Evolutionary conservation across 1,140 invertebrate species (phyloP).

Genomic region (Olivierus martensii): DNA sequence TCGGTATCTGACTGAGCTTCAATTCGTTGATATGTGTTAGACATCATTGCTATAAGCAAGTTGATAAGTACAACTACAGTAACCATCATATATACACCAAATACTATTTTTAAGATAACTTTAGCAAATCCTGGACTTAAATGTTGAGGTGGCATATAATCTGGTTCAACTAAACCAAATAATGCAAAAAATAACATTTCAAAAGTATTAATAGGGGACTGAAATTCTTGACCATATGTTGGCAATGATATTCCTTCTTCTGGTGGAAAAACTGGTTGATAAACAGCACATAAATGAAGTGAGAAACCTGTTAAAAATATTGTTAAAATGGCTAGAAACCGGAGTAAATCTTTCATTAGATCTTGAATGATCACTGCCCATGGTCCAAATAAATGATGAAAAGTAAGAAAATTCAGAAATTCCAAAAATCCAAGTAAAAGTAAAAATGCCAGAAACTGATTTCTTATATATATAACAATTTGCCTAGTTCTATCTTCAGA

Average conservation of each 20-base stretch:
- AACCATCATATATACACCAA: conserved; percentile 93
- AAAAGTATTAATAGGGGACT: conserved; percentile 76
- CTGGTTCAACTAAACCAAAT: conserved; percentile 88
- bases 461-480: conserved; percentile 61
- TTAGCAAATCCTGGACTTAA: conserved; percentile 37
- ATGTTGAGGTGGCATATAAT: conserved; percentile 40
- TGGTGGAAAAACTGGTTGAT: conserved; percentile 24
- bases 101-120: conserved; percentile 45
- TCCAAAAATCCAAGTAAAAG: conserved; percentile 92
- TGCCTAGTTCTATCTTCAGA: conserved; percentile 24
- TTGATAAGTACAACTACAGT: conserved; percentile 96
- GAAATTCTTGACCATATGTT: conserved; percentile 42
- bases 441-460: conserved; percentile 89
- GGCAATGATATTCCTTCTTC: conserved; percentile 16
- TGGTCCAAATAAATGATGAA: conserved; percentile 96
- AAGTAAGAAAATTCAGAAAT: conserved; percentile 90
- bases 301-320: conserved; percentile 99
- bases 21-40: conserved; percentile 96
- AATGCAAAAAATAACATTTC: conserved; percentile 96
- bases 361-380: conserved; percentile 63
- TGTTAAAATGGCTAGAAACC: conserved; percentile 89
- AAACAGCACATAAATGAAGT: conserved; percentile 58
- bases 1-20: conserved; percentile 99
- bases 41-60: conserved; percentile 99
- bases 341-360: conserved; percentile 53